phyloP scores from a whole-genome alignment of 2,888 invertebrate genomes.

The Pollenia griseotomentosa region DNA sequence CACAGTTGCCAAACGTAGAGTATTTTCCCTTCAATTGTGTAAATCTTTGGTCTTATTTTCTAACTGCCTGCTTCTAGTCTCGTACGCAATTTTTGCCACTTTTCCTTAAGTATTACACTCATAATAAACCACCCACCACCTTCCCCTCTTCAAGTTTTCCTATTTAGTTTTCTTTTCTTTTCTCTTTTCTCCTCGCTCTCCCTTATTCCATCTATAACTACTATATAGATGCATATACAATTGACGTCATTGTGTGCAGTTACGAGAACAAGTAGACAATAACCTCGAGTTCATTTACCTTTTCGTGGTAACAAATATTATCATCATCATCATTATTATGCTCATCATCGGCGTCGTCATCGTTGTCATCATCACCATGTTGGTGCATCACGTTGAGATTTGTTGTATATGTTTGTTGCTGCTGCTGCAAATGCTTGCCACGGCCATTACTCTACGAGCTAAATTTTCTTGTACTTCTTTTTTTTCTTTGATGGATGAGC shows the following conservation, averaged over 20 bases:
- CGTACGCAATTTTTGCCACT: constrained; percentile 31
- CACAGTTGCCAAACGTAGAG: not conserved
- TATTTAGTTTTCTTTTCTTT: not conserved
- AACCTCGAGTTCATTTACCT: constrained; percentile 74
- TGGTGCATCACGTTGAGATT: not conserved
- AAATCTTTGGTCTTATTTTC: not conserved
- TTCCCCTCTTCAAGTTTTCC: not conserved
- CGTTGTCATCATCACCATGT: constrained; percentile 32
- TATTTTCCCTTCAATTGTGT: not conserved
- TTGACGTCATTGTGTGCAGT: constrained; percentile 71
- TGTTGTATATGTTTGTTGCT: not conserved
- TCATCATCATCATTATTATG: constrained; percentile 37
- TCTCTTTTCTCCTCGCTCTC: not conserved
- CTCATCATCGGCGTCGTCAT: constrained; percentile 7
- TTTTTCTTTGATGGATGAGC: constrained; percentile 12
- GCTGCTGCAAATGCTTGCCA: constrained; percentile 50
- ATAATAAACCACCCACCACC: not conserved
- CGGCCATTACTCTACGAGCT: constrained; percentile 56
- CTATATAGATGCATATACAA: constrained; percentile 42
- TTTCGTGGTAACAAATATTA: constrained; percentile 64
- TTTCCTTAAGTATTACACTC: not conserved
- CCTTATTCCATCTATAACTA: not conserved
- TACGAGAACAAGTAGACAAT: constrained; percentile 72
- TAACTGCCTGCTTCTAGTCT: constrained; percentile 23
- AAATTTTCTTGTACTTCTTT: constrained; percentile 31